Base-by-base conservation (phyloP, 1,140 invertebrate species). In the Cotesia vestalis region DNA sequence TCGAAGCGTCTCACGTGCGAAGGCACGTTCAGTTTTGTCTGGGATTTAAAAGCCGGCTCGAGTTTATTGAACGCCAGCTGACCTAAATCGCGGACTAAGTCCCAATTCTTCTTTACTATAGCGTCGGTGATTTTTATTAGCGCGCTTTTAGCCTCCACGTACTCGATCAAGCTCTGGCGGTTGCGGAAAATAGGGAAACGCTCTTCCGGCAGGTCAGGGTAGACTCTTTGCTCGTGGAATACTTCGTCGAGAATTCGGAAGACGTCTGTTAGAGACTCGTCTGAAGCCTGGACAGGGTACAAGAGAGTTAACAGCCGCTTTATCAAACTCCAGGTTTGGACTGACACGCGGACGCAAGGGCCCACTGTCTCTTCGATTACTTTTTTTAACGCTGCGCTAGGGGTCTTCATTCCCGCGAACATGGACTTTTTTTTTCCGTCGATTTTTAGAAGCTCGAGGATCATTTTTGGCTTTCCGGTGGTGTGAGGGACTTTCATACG, bases 131-230 rank as follows among this genome's bases (percentile, higher is more conserved):
- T 73, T 14, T 69, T 52, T 57, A 17, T 75, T 1, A 76, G 70
- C 5, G 20, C 8, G 61, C 73, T 72, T 71, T 74, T 78, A n/a
- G 73, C 78, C 27, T 79, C 14, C 3, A 75, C 67, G 66, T 77
- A 85, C 81, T 66, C 40, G 3, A 76, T 27, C 60, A 87, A 69
- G 73, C 84, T 79, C 11, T 69, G 20, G 20, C 77, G 75, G 62
- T 76, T 77, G 34, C 76, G 52, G 72, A 87, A 87, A 9, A 87
- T 73, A 27, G 86, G 86, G 73, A 76, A 83, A 5, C 74, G 71
- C 66, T 77, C 46, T 14, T 46, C 63, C 3, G 77, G 69, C 34
- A 76, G 51, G 14, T 60, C 59, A 14, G 85, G 84, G 71, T 76
- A 83, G 8, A 71, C 69, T 27, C 78, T 73, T 27, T 79, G 69